phyloP scores from a whole-genome alignment of 2,888 invertebrate species.

The Diploptera punctata region DNA sequence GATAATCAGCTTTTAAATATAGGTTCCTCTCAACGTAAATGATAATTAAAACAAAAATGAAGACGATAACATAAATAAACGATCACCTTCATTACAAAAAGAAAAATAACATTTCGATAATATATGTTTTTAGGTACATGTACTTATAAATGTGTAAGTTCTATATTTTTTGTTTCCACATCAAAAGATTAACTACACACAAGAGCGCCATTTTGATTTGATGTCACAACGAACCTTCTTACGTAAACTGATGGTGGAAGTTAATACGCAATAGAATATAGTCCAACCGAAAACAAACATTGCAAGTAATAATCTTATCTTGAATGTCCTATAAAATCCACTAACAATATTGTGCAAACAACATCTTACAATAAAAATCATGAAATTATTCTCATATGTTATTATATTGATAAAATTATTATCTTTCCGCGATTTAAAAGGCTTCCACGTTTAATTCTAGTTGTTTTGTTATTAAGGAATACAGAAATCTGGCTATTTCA shows the following conservation, averaged over 20 bases:
- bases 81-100: conserved; percentile 8
- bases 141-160: background rate
- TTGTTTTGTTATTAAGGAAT: too few species aligned
- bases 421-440: background rate
- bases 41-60: conserved; percentile 28
- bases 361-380: too few species aligned
- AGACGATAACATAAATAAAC: conserved; percentile 26
- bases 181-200: conserved; percentile 49
- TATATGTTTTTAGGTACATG: background rate
- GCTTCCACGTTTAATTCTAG: background rate
- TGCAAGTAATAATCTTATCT: too few species aligned
- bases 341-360: too few species aligned
- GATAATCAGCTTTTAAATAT: conserved; percentile 49
- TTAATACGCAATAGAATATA: conserved; percentile 31
- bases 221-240: conserved; percentile 42
- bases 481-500: too few species aligned
- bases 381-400: too few species aligned
- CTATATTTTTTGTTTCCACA: conserved; percentile 46
- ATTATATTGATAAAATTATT: too few species aligned
- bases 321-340: too few species aligned
- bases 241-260: conserved; percentile 12
- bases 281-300: conserved; percentile 1
- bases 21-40: conserved; percentile 18
- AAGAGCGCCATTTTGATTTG: conserved; percentile 51
- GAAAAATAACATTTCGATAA: background rate